phyloP scores from a whole-genome alignment of 1,140 invertebrate species.

The Pomphorhynchus laevis region DNA sequence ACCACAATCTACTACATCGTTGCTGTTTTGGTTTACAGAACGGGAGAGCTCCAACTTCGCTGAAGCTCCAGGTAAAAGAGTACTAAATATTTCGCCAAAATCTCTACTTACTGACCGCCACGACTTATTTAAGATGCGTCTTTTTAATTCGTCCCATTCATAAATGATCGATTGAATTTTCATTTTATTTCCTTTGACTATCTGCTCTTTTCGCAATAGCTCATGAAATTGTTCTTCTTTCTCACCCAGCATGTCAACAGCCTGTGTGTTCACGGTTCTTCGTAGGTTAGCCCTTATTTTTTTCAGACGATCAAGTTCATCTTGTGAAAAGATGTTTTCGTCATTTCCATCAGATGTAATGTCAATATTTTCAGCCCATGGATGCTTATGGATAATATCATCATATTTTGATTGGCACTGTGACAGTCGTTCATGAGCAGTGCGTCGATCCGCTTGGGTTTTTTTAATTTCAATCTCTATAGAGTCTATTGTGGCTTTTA shows the following conservation, averaged over 20 bases:
- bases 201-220: conserved; percentile 36
- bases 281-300: conserved; percentile 23
- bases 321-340: neutral
- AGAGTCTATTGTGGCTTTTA: no score
- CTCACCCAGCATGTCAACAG: conserved; percentile 42
- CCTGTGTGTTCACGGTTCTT: conserved; percentile 36
- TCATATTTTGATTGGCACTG: no score
- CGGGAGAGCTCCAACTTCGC: conserved; percentile 37
- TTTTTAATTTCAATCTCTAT: no score
- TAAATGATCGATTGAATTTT: conserved; percentile 40
- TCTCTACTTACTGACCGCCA: conserved; percentile 37
- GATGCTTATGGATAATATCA: no score
- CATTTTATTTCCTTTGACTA: conserved; percentile 46
- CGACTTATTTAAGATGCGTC: conserved; percentile 35
- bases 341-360: neutral
- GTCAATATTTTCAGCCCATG: neutral
- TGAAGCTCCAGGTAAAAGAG: conserved; percentile 47
- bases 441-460: no score
- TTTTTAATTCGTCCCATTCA: conserved; percentile 56
- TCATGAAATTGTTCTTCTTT: conserved; percentile 51
- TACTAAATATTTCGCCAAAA: conserved; percentile 77
- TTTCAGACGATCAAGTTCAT: neutral
- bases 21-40: conserved; percentile 26
- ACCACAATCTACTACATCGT: conserved; percentile 21
- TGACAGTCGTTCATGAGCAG: no score